Percentiles rank a stretch among this genome's conserved stretches.
These are phyloP conservation scores for Danio albolineatus DNA, from an alignment of 2,797 vertebrate genomes.

Conservation along the genomic window DNA sequence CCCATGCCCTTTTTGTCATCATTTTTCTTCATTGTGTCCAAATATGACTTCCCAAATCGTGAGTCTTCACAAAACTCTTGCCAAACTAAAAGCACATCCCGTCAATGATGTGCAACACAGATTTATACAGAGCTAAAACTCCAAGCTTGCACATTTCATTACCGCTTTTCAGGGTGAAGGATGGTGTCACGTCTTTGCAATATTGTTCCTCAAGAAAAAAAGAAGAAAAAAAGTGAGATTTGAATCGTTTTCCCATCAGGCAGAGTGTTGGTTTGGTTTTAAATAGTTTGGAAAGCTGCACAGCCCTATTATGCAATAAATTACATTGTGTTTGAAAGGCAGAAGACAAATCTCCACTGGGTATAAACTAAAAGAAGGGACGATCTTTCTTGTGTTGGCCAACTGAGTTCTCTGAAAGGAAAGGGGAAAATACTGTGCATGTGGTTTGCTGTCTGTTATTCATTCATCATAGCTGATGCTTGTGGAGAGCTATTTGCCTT, in stretches of 20 bases:
- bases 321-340: slow-evolving; percentile 4
- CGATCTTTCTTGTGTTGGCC: neutral
- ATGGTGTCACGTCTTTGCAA: slow-evolving; percentile 12
- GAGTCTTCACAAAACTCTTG: slow-evolving; percentile 38
- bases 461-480: slow-evolving; percentile 42
- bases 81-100: slow-evolving; percentile 34
- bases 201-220: neutral
- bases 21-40: slow-evolving; percentile 64
- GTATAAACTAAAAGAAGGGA: slow-evolving; percentile 1
- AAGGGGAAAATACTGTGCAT: slow-evolving; percentile 15
- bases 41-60: slow-evolving; percentile 58
- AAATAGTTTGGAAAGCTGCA: neutral
- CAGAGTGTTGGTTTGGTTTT: neutral
- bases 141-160: slow-evolving; percentile 24
- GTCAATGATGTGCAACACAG: slow-evolving; percentile 13
- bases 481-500: slow-evolving; percentile 62
- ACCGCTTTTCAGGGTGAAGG: slow-evolving; percentile 3
- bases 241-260: neutral
- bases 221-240: neutral
- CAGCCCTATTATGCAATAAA: neutral
- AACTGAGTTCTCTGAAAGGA: slow-evolving; percentile 13
- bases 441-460: slow-evolving; percentile 38
- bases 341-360: neutral
- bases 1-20: slow-evolving; percentile 17
- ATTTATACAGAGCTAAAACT: slow-evolving; percentile 18